A percentile compares a stretch with the other conserved stretches of the same genome.
Conservation (phyloP, 2,888 invertebrate genomes). For the Temnothorax unifasciatus region DNA sequence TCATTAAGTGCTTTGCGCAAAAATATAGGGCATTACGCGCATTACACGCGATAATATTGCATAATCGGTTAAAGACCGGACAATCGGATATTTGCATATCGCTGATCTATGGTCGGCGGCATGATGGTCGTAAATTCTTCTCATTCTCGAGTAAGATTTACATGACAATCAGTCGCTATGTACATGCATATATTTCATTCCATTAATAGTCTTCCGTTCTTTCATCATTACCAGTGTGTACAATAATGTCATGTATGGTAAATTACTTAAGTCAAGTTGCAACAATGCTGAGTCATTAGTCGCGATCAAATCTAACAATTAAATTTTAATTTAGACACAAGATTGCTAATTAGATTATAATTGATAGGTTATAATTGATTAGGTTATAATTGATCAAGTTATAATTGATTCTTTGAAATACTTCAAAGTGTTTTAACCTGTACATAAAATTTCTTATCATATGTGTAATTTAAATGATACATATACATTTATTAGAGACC, state of each 20-base stretch:
- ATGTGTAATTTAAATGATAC: neutral
- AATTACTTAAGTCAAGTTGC: conserved; percentile 3
- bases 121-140: conserved; percentile 18
- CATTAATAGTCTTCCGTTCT: conserved; percentile 14
- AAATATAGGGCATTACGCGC: conserved; percentile 12
- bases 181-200: conserved; percentile 4
- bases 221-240: neutral
- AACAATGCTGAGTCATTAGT: conserved; percentile 16
- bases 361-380: neutral
- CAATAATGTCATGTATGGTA: neutral
- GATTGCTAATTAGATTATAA: neutral
- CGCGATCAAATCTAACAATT: conserved; percentile 14
- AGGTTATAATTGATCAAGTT: neutral
- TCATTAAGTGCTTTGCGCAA: conserved; percentile 15
- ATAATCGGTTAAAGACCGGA: conserved; percentile 44
- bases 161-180: conserved; percentile 28
- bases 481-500: neutral
- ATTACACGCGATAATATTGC: conserved; percentile 33
- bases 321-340: neutral
- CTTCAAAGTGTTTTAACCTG: neutral
- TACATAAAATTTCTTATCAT: neutral
- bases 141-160: conserved; percentile 37
- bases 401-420: neutral
- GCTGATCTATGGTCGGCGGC: conserved; percentile 12
- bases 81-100: conserved; percentile 44